Evolutionary conservation across 2,113 vertebrate species (phyloP).

Genomic region (Silurus meridionalis): DNA sequence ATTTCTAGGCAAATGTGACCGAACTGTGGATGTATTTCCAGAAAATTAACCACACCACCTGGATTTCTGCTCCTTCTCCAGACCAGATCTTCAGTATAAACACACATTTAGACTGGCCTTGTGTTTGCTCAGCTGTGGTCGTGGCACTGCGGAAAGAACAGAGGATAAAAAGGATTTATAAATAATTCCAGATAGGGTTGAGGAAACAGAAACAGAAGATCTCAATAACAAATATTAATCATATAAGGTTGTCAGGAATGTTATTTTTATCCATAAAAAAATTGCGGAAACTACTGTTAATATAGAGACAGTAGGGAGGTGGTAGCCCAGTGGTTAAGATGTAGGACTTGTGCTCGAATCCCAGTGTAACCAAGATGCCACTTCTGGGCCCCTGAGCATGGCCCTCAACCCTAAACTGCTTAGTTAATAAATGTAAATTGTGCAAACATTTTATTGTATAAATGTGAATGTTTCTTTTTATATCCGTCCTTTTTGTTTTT

Average conservation of each 20-base stretch:
- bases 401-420: too few relatives aligned
- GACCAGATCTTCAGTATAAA: conserved; percentile 41
- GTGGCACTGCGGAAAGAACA: not conserved
- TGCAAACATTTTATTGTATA: too few relatives aligned
- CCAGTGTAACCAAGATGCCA: too few relatives aligned
- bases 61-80: conserved; percentile 5
- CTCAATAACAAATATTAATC: not conserved
- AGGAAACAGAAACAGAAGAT: not conserved
- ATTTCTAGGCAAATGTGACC: conserved; percentile 10
- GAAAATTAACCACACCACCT: conserved; percentile 38
- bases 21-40: conserved; percentile 34
- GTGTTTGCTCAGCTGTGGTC: conserved; percentile 56
- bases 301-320: not conserved
- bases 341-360: too few relatives aligned
- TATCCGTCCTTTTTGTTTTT: not conserved
- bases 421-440: too few relatives aligned
- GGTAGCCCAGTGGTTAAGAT: too few relatives aligned
- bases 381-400: too few relatives aligned
- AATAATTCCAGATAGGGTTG: conserved; percentile 4
- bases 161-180: conserved; percentile 19
- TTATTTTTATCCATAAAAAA: not conserved
- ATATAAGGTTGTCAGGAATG: not conserved
- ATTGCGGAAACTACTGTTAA: not conserved
- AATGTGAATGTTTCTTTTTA: not conserved
- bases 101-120: conserved; percentile 19